Percentiles rank a stretch among this genome's conserved stretches.
Conservation (phyloP, 2,113 vertebrate species). For the Laterallus jamaicensis region DNA sequence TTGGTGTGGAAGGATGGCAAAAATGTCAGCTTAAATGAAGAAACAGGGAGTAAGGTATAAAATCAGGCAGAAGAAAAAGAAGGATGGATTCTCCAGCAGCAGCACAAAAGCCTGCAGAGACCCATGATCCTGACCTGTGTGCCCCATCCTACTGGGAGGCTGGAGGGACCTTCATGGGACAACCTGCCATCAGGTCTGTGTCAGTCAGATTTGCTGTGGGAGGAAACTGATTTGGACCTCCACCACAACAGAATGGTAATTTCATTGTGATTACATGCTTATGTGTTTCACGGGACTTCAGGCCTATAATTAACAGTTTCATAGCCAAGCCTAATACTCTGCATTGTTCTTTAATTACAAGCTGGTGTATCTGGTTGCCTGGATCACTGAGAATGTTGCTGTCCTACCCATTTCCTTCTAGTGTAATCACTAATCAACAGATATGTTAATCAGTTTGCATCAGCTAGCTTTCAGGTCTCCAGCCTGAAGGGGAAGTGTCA, state of each 20-base stretch:
- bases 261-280: neutral
- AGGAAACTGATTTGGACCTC: neutral
- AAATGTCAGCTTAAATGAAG: neutral
- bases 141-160: too few species aligned
- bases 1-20: neutral
- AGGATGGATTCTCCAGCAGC: neutral
- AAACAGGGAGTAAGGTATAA: neutral
- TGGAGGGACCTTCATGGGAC: too few species aligned
- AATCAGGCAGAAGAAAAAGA: neutral
- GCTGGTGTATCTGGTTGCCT: neutral
- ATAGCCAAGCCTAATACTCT: neutral
- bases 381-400: neutral
- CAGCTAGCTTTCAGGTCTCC: neutral
- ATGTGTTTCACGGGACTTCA: neutral
- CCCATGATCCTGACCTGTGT: neutral
- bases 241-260: neutral
- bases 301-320: neutral
- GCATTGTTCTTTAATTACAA: neutral
- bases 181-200: neutral
- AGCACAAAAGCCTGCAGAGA: accelerated
- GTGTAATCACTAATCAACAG: neutral
- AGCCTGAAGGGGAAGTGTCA: neutral
- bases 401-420: neutral
- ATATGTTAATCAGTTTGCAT: neutral
- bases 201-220: neutral